These are phyloP conservation scores for Tringa solitaria DNA, from an alignment of 2,113 vertebrate genomes.

Conservation along the genomic window DNA sequence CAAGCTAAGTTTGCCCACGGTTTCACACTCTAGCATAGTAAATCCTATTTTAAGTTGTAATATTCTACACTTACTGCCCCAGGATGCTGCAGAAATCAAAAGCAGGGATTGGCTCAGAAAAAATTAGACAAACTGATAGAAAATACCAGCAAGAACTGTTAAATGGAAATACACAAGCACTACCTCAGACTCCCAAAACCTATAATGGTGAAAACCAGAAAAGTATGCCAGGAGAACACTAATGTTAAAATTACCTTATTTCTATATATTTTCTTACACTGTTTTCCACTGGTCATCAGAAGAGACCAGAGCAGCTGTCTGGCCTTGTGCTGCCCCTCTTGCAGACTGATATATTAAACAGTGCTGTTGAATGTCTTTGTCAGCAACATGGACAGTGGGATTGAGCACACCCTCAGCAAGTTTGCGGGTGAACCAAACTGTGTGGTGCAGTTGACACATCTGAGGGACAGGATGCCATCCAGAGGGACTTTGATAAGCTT, in stretches of 20 bases:
- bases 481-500: neutral
- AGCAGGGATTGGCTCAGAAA: neutral
- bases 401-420: neutral
- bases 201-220: fast-evolving
- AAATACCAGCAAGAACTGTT: neutral
- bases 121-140: neutral
- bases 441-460: neutral
- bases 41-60: neutral
- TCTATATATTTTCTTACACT: neutral
- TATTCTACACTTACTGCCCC: fast-evolving
- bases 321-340: neutral
- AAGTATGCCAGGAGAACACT: neutral
- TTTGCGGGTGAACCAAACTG: neutral
- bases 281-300: neutral
- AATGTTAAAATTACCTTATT: neutral
- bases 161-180: neutral
- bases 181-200: neutral
- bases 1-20: neutral
- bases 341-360: neutral
- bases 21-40: neutral
- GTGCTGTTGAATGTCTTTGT: neutral
- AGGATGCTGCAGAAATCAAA: neutral
- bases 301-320: neutral
- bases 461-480: neutral
- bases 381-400: neutral